phyloP scores from a whole-genome alignment of 2,113 vertebrate species.

The Plecotus auritus region DNA sequence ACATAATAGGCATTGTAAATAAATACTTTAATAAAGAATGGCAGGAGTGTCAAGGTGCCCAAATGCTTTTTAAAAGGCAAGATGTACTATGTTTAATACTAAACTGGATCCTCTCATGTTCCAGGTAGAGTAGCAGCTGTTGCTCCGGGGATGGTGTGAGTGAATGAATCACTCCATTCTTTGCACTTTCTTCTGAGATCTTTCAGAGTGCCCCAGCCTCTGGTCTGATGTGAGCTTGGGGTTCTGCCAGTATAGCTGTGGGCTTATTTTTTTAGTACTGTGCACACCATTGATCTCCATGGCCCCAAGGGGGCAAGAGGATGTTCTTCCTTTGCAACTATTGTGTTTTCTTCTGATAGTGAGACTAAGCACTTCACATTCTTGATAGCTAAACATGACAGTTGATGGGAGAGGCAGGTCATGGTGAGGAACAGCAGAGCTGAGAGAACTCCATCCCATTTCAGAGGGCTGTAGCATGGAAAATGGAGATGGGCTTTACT shows the following conservation, averaged over 20 bases:
- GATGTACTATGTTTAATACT: neutral
- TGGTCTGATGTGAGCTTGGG: neutral
- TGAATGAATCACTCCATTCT: neutral
- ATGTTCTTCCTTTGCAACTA: neutral
- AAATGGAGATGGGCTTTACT: neutral
- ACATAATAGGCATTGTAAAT: neutral
- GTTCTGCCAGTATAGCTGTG: neutral
- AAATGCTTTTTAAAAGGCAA: neutral
- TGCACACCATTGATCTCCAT: neutral
- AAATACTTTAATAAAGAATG: neutral
- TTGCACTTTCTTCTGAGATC: neutral
- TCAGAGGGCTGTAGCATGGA: neutral
- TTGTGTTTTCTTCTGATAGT: neutral
- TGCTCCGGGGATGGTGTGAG: neutral
- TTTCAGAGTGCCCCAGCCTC: neutral
- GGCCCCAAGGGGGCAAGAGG: neutral
- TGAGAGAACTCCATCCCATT: neutral
- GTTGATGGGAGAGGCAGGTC: neutral
- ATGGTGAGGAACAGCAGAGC: neutral
- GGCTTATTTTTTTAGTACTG: neutral
- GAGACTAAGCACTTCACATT: neutral
- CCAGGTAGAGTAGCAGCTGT: neutral
- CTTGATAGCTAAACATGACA: neutral
- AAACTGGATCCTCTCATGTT: neutral
- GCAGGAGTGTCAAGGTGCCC: neutral